Evolutionary conservation across 2,113 vertebrate species (phyloP).

Genomic region (Brachypteracias leptosomus): DNA sequence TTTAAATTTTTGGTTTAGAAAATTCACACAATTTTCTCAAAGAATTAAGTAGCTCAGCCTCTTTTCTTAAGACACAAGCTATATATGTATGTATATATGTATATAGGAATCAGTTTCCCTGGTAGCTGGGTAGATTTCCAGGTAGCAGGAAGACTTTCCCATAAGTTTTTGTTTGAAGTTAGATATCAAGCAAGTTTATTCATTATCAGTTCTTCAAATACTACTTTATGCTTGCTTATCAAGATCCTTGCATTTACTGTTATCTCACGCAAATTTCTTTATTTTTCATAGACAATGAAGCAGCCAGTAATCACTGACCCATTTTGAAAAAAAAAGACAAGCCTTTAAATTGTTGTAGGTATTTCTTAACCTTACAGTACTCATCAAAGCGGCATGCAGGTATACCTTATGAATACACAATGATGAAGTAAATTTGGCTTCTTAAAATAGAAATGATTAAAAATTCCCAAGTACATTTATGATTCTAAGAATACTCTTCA

Average conservation of each 20-base stretch:
- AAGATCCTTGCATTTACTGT: background rate
- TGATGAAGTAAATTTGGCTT: background rate
- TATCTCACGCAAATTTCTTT: background rate
- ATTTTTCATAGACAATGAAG: background rate
- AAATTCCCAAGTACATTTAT: background rate
- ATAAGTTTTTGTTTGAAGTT: background rate
- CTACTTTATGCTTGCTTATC: background rate
- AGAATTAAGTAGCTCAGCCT: background rate
- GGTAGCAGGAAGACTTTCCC: background rate
- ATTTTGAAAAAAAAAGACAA: background rate
- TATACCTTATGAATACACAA: background rate
- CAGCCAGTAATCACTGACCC: background rate
- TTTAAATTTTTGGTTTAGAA: background rate
- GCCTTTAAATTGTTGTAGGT: background rate
- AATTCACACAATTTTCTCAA: background rate
- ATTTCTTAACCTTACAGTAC: background rate
- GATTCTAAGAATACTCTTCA: background rate
- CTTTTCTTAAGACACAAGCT: background rate
- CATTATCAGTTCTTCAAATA: background rate
- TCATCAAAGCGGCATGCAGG: background rate
- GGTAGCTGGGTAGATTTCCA: background rate
- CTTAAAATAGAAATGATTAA: background rate
- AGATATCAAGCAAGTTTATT: background rate
- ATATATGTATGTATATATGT: background rate
- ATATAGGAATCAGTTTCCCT: background rate